Evolutionary conservation across 2,113 vertebrate genomes (phyloP).

Genomic region (Atlantisia rogersi): DNA sequence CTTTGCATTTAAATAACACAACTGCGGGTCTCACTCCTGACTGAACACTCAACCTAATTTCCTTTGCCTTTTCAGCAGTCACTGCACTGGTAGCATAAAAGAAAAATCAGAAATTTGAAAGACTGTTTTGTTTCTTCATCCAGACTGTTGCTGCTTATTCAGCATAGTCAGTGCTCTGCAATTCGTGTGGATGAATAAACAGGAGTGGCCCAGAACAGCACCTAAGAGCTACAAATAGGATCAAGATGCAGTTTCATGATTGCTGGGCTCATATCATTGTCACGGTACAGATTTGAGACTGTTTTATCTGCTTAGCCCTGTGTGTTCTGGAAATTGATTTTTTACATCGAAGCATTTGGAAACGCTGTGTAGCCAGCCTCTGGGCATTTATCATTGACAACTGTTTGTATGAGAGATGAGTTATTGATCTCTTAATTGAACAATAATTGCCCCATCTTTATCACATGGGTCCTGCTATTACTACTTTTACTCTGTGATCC

Average conservation of each 20-base stretch:
- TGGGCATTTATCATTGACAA: conserved; percentile 25
- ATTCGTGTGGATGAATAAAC: conserved; percentile 24
- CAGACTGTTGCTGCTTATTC: conserved; percentile 11
- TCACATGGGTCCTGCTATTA: not conserved
- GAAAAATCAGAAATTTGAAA: conserved; percentile 51
- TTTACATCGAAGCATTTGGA: not conserved
- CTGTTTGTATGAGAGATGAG: not conserved
- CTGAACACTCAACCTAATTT: conserved; percentile 16
- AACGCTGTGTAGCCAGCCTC: not conserved
- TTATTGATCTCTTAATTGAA: conserved; percentile 60
- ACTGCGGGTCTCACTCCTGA: not conserved
- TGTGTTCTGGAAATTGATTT: conserved; percentile 18
- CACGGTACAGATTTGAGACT: not conserved
- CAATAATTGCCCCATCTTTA: conserved; percentile 1
- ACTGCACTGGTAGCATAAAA: not conserved
- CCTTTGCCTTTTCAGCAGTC: conserved; percentile 41
- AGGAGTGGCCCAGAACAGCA: not conserved
- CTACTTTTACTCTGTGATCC: not conserved
- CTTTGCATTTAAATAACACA: conserved; percentile 56
- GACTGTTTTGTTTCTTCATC: conserved; percentile 31
- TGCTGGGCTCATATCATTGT: not conserved
- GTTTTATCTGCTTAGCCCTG: not conserved
- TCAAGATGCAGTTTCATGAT: conserved; percentile 26
- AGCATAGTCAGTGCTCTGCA: not conserved
- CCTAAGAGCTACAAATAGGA: not conserved